A percentile compares a stretch with the other conserved stretches of the same genome.
Conservation (phyloP, 2,888 invertebrate genomes). For the Xanthorhoe spadicearia region DNA sequence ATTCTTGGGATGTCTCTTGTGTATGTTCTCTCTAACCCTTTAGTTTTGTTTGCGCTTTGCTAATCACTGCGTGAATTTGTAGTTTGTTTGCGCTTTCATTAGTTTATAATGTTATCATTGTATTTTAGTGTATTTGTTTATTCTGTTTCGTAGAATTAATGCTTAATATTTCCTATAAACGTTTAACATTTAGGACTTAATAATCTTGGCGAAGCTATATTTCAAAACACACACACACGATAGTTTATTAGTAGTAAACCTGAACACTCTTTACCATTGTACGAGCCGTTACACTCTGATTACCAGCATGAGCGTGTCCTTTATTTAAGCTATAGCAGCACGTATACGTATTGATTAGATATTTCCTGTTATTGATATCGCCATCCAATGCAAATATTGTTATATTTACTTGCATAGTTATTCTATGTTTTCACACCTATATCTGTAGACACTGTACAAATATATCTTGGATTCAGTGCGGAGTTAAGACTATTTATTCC, state of each 20-base stretch:
- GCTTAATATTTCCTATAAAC: neutral
- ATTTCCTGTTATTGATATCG: constrained; percentile 45
- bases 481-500: constrained; percentile 24
- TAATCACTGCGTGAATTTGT: neutral
- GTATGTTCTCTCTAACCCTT: constrained; percentile 46
- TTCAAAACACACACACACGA: constrained; percentile 5
- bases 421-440: constrained; percentile 4
- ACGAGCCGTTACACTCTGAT: constrained; percentile 35
- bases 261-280: constrained; percentile 16
- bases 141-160: neutral
- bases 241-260: neutral
- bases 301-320: constrained; percentile 37
- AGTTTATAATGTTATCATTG: neutral
- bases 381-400: constrained; percentile 23
- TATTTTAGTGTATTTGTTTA: neutral
- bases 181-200: neutral
- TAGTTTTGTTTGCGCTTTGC: constrained; percentile 45
- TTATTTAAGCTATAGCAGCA: constrained; percentile 37
- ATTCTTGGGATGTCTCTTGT: constrained; percentile 42
- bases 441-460: constrained; percentile 8
- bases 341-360: constrained; percentile 33
- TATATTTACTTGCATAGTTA: constrained; percentile 4
- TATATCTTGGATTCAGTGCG: constrained; percentile 13
- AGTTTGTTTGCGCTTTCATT: constrained; percentile 36
- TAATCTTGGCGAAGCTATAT: constrained; percentile 2